Conservation (phyloP, 2,888 invertebrate species). For the Pyralis farinalis region DNA sequence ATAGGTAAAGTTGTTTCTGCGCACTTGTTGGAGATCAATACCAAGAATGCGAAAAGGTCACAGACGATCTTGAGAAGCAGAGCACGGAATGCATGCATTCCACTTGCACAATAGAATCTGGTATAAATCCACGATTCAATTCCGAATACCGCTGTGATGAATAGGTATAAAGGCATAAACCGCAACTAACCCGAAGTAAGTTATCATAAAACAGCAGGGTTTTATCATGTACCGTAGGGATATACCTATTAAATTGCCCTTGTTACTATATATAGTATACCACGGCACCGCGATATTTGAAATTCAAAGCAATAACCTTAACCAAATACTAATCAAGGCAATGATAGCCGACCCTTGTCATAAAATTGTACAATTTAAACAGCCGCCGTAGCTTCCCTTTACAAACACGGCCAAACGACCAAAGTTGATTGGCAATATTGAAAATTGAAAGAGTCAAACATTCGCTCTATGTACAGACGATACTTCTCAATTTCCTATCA, state of each 20-base stretch:
- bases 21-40: constrained; percentile 24
- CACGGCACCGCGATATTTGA: constrained; percentile 15
- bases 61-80: constrained; percentile 14
- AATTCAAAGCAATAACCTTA: constrained; percentile 33
- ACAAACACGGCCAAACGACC: constrained; percentile 46
- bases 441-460: constrained; percentile 57
- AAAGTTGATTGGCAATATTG: constrained; percentile 61
- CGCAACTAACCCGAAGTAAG: no score
- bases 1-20: constrained; percentile 2
- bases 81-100: constrained; percentile 4
- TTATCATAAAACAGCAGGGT: background rate
- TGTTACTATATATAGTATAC: constrained; percentile 4
- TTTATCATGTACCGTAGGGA: background rate
- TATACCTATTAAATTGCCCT: background rate
- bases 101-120: background rate
- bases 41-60: constrained; percentile 19
- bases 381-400: constrained; percentile 39
- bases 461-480: constrained; percentile 41
- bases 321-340: constrained; percentile 40
- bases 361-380: constrained; percentile 57
- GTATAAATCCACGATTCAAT: constrained; percentile 2
- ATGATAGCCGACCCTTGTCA: constrained; percentile 46
- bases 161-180: background rate
- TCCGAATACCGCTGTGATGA: background rate
- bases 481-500: constrained; percentile 51